phyloP scores from a whole-genome alignment of 2,113 vertebrate genomes.

The Grus americana region DNA sequence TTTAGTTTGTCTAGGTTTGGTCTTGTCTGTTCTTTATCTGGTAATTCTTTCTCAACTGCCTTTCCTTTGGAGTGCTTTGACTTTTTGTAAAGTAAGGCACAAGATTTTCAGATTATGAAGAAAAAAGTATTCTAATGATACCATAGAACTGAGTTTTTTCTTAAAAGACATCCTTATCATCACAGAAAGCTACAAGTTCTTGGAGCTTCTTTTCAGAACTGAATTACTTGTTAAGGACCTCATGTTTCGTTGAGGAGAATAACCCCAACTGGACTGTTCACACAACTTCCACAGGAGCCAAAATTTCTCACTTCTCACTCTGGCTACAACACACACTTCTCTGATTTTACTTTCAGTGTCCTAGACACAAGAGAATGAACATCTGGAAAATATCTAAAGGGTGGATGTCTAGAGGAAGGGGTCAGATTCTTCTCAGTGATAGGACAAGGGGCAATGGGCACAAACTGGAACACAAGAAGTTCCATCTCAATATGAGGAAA shows the following conservation, averaged over 20 bases:
- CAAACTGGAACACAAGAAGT: too few species aligned
- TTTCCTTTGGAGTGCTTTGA: neutral
- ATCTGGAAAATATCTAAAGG: neutral
- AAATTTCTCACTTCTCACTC: neutral
- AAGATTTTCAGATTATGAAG: neutral
- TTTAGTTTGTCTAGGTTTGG: neutral
- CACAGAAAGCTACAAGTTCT: neutral
- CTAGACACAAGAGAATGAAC: neutral
- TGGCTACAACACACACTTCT: neutral
- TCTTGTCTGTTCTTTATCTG: neutral
- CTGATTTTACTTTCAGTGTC: neutral
- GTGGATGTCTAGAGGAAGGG: too few species aligned
- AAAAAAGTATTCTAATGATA: neutral
- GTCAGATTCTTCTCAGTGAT: too few species aligned
- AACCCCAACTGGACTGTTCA: neutral
- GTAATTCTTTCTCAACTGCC: neutral
- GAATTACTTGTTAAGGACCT: neutral
- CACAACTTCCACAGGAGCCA: too few species aligned
- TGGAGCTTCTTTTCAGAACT: neutral
- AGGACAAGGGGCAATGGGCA: too few species aligned
- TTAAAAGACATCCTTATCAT: neutral
- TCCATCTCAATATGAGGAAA: too few species aligned
- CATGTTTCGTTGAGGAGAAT: neutral
- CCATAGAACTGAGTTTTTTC: neutral
- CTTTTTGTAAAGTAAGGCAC: neutral